Percentiles rank a stretch among this genome's conserved stretches.
These are phyloP conservation scores for Nebria ingens DNA, from an alignment of 1,140 invertebrate species.

Conservation along the genomic window DNA sequence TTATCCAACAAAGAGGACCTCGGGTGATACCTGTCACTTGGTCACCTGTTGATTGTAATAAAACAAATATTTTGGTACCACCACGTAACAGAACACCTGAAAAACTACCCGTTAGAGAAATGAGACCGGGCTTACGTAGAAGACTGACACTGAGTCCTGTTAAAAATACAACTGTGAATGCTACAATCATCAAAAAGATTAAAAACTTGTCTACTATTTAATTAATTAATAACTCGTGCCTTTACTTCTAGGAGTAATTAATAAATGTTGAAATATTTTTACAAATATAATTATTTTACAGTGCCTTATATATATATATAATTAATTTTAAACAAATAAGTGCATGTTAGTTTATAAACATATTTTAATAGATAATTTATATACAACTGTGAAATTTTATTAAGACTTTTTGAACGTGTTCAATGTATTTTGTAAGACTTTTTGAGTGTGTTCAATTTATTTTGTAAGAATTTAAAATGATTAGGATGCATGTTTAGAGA, in stretches of 20 bases:
- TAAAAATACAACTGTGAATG: slow-evolving; percentile 11
- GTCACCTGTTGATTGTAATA: slow-evolving; percentile 10
- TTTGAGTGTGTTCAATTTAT: no score
- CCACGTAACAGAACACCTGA: slow-evolving; percentile 18
- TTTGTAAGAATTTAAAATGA: no score
- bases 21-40: slow-evolving; percentile 1
- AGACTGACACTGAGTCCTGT: slow-evolving; percentile 21
- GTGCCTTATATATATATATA: slow-evolving; percentile 5
- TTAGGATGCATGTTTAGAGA: no score
- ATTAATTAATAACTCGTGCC: not conserved
- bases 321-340: no score
- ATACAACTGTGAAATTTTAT: no score
- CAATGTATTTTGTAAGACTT: no score
- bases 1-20: slow-evolving; percentile 10
- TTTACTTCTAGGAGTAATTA: not conserved
- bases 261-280: not conserved
- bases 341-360: no score
- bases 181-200: not conserved
- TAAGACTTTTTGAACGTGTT: no score
- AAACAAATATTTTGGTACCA: not conserved
- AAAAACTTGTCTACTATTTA: not conserved
- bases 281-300: not conserved
- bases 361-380: no score
- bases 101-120: slow-evolving; percentile 14
- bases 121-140: slow-evolving; percentile 19